Percentiles rank a stretch among this genome's conserved stretches.
Evolutionary conservation across 2,113 vertebrate genomes (phyloP).

Genomic region (Nannospalax galili): DNA sequence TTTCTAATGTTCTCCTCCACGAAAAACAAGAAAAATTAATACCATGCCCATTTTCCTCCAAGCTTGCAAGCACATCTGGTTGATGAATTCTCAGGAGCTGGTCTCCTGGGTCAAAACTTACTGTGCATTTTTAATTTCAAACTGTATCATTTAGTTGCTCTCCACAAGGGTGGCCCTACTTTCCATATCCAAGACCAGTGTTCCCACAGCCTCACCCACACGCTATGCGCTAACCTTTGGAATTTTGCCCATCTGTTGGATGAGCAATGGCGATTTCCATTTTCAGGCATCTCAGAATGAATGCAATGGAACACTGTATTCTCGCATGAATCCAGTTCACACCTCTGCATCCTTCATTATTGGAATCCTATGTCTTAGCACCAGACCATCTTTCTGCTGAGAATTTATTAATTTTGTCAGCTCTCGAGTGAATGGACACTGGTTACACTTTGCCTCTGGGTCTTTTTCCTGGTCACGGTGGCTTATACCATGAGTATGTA

Average conservation of each 20-base stretch:
- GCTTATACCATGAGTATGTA: accelerated
- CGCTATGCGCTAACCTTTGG: not conserved
- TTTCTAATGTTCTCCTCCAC: not conserved
- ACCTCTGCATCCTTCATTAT: not conserved
- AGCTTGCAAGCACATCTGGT: not conserved
- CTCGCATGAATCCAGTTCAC: not conserved
- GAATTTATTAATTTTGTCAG: not conserved
- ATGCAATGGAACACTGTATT: not conserved
- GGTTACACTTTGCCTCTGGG: not conserved
- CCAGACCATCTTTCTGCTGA: not conserved
- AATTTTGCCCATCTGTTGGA: not conserved
- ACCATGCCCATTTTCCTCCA: not conserved
- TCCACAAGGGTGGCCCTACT: not conserved
- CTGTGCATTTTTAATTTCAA: conserved; percentile 11
- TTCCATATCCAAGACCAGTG: not conserved
- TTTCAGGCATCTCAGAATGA: not conserved
- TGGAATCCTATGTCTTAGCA: not conserved
- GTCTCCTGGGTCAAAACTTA: not conserved
- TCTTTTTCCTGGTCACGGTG: not conserved
- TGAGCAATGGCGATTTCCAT: not conserved
- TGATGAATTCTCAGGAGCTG: not conserved
- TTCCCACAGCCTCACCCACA: not conserved
- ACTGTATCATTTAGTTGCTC: not conserved
- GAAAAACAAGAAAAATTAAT: conserved; percentile 27
- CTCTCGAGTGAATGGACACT: not conserved